Evolutionary conservation across 2,797 vertebrate genomes (phyloP).

Genomic region (Vipera latastei): DNA sequence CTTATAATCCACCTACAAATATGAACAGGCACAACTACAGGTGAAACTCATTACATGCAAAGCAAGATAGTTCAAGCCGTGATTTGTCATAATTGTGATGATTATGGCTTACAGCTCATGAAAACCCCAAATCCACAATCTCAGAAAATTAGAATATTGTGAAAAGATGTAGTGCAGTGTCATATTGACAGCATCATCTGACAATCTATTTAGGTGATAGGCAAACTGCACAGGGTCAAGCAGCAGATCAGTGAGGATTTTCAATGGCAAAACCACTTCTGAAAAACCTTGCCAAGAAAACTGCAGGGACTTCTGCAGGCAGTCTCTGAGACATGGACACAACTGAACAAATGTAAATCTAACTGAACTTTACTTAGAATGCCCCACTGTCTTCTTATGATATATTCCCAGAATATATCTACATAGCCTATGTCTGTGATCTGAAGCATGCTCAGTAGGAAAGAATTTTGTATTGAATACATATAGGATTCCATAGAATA

Average conservation of each 20-base stretch:
- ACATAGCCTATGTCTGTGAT: background rate
- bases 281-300: background rate
- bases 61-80: too few species aligned
- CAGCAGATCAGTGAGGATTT: background rate
- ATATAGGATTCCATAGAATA: background rate
- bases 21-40: background rate
- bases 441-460: background rate
- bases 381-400: background rate
- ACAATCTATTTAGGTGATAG: background rate
- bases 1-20: background rate
- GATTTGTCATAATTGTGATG: too few species aligned
- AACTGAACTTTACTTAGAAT: background rate
- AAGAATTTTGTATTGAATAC: too few species aligned
- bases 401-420: background rate
- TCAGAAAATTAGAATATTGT: too few species aligned
- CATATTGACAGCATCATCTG: background rate
- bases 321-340: background rate
- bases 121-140: too few species aligned
- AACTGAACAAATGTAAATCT: background rate
- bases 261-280: background rate
- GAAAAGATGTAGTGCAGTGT: background rate
- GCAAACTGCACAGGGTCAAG: background rate
- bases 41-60: too few species aligned
- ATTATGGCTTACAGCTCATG: too few species aligned
- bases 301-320: background rate